Conservation (phyloP, 2,797 vertebrate genomes). For the Paratrypauchen microcephalus region DNA sequence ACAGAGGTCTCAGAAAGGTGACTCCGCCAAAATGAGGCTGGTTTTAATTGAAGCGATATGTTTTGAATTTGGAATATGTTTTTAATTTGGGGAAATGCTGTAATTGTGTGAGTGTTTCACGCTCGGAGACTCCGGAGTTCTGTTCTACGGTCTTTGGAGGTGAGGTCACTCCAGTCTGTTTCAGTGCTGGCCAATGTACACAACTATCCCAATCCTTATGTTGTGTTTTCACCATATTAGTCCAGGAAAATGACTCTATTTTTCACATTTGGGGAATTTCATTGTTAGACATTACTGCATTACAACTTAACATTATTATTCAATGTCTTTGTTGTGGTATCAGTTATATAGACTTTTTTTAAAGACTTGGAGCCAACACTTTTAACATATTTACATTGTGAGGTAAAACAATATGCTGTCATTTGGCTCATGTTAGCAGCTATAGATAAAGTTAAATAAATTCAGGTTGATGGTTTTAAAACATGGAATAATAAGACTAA, state of each 20-base stretch:
- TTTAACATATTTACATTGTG: not conserved
- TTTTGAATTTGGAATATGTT: slow-evolving; percentile 2
- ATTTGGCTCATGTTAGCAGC: not conserved
- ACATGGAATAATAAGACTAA: not conserved
- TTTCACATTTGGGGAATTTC: not conserved
- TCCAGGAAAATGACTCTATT: slow-evolving; percentile 19
- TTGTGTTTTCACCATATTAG: slow-evolving; percentile 12
- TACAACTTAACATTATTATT: not conserved
- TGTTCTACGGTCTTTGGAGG: slow-evolving; percentile 8
- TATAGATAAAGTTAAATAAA: not conserved
- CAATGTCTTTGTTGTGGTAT: not conserved
- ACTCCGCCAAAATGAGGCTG: not conserved
- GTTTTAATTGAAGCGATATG: not conserved
- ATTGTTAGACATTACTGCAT: not conserved
- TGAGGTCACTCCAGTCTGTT: slow-evolving; percentile 37
- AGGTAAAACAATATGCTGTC: not conserved
- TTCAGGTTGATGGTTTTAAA: not conserved
- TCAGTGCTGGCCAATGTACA: slow-evolving; percentile 31
- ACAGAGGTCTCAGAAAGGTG: not conserved
- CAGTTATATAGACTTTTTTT: not conserved
- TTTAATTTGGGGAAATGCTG: slow-evolving; percentile 5
- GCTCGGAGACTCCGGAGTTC: slow-evolving; percentile 4
- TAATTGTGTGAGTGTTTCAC: slow-evolving; percentile 12
- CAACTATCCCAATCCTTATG: slow-evolving; percentile 14
- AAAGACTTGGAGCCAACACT: not conserved